These are phyloP conservation scores for Anastrepha ludens DNA, from an alignment of 1,140 invertebrate species.

Conservation along the genomic window DNA sequence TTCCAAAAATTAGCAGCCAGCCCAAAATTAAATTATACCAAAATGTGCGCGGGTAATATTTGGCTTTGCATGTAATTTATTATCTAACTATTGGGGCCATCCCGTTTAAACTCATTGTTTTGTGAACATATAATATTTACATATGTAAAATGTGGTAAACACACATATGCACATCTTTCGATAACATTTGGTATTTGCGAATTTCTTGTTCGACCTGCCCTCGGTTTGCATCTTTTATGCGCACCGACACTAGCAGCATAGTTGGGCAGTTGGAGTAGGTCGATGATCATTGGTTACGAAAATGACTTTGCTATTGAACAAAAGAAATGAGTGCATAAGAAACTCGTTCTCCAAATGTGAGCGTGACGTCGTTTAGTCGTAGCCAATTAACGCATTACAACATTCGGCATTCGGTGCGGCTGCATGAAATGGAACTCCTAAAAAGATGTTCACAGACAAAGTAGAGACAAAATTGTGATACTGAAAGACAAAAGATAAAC, in stretches of 20 bases:
- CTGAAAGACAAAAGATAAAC: not conserved
- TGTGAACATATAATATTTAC: too few relatives aligned
- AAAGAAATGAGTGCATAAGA: conserved; percentile 42
- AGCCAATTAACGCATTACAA: conserved; percentile 43
- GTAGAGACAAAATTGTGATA: not conserved
- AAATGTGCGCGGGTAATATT: too few relatives aligned
- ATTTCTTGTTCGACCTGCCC: conserved; percentile 14
- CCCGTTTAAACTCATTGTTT: too few relatives aligned
- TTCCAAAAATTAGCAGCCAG: too few relatives aligned
- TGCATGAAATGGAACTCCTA: not conserved
- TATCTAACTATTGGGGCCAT: too few relatives aligned
- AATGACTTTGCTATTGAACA: conserved; percentile 24
- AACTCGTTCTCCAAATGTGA: conserved; percentile 36
- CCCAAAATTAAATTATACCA: too few relatives aligned
- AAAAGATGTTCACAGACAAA: not conserved
- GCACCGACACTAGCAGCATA: not conserved
- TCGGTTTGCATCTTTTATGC: not conserved
- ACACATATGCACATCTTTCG: not conserved
- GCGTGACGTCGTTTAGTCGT: conserved; percentile 2
- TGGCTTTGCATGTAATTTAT: too few relatives aligned
- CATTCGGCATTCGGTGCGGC: not conserved
- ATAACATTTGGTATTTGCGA: conserved; percentile 22
- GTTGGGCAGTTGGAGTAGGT: conserved; percentile 22
- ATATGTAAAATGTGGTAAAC: too few relatives aligned
- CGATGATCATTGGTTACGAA: not conserved